Conservation (phyloP, 2,797 vertebrate genomes). For the Sus cebifrons region DNA sequence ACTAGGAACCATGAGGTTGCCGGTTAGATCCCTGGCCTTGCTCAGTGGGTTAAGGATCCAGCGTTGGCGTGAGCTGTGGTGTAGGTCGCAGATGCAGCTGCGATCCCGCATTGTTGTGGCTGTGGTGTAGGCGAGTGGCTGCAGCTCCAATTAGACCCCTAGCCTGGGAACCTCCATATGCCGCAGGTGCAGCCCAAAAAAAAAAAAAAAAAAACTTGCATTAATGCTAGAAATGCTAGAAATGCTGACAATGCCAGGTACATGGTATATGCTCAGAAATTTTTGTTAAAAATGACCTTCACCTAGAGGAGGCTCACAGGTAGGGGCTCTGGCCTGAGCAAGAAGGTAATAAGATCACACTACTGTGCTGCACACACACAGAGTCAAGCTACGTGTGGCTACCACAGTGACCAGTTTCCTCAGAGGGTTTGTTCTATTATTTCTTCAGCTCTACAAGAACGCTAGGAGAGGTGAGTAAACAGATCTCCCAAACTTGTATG, state of each 20-base stretch:
- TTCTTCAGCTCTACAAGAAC: neutral
- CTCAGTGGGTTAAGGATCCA: too few species aligned
- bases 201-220: neutral
- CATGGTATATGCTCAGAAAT: neutral
- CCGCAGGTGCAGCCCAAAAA: too few species aligned
- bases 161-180: too few species aligned
- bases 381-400: neutral
- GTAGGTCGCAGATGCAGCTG: too few species aligned
- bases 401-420: neutral
- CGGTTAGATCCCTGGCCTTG: too few species aligned
- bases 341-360: neutral
- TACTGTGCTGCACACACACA: neutral
- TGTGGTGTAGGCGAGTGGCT: too few species aligned
- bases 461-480: neutral
- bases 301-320: neutral
- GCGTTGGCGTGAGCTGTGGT: too few species aligned
- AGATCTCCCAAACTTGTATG: neutral
- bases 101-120: too few species aligned
- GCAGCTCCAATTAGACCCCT: too few species aligned
- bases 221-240: neutral
- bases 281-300: neutral
- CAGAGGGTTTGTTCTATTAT: too few species aligned
- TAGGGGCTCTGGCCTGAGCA: neutral
- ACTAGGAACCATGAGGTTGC: too few species aligned
- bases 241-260: neutral